Conservation (phyloP, 1,140 invertebrate genomes). For the Phymorhynchus buccinoides region DNA sequence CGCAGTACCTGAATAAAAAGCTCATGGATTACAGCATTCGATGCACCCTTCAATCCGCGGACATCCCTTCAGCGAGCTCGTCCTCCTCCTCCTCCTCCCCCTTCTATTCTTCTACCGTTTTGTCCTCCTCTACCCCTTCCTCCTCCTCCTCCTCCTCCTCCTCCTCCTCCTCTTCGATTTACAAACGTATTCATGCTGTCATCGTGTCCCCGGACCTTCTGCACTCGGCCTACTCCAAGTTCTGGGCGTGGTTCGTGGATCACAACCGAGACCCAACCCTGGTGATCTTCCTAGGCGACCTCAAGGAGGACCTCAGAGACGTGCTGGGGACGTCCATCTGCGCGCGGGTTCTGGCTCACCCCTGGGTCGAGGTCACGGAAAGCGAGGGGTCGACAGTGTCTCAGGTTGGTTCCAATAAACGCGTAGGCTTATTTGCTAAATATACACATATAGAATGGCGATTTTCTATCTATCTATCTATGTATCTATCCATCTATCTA, state of each 20-base stretch:
- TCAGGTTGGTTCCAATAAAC: background rate
- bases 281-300: conserved; percentile 22
- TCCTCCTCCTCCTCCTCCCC: background rate
- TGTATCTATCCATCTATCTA: background rate
- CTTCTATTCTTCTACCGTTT: background rate
- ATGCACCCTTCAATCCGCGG: background rate
- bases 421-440: too few species aligned
- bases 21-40: conserved; percentile 20
- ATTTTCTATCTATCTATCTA: background rate
- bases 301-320: background rate
- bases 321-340: background rate
- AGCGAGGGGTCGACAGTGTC: background rate
- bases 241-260: conserved; percentile 19
- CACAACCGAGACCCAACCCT: background rate
- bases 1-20: conserved; percentile 14
- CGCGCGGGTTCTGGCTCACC: background rate
- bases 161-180: background rate
- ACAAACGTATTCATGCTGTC: conserved; percentile 8
- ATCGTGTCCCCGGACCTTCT: conserved; percentile 24
- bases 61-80: background rate
- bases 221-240: background rate
- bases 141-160: background rate
- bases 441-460: too few species aligned
- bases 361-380: conserved; percentile 1
- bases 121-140: background rate